Evolutionary conservation across 2,113 vertebrate species (phyloP), one percentile per base, ranked within the genome.

Genomic region (Plotosus lineatus): DNA sequence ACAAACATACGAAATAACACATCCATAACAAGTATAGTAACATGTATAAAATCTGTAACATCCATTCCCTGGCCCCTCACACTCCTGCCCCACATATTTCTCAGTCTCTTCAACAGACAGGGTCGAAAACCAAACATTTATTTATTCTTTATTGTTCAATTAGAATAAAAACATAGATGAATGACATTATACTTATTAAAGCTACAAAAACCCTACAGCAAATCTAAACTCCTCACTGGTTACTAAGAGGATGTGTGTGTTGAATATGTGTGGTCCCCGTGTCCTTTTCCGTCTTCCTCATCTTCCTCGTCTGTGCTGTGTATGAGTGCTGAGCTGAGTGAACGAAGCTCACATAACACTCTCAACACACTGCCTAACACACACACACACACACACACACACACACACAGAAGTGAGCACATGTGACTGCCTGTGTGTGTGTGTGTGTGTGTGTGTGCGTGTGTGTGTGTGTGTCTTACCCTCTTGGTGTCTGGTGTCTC

Each of bases 261-360:
- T 75, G 61, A 31, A 40, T 42, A n/a, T 66, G 58, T 55, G 36
- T 76, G 23, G 31, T 77, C 75, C 63, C n/a, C 82, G 48, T 84
- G 75, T 44, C 55, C 79, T 69, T 81, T 82, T 55, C 81, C 84
- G 33, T 85, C 79, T 71, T 88, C 91, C 74, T 92, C 92, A 21
- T 88, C 91, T 74, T 92, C 92, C n/a, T 91, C 90, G 42, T 92
- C 93, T 28, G 91, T 92, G 84, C 91, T 90, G 87, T 90, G 87
- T 63, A 91, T 85, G 83, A 93, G 90, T 12, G 86, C 88, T n/a
- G 90, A 89, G 63, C 92, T 92, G 81, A 94, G 90, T 69, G 84
- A 78, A 31, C 88, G 91, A 65, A 94, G 90, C 81, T 90, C 90
- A 68, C 88, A 89, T 86, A 94, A 84, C 80, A 94, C 87, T 78